Evolutionary conservation across 2,888 invertebrate genomes (phyloP).

Genomic region (Seladonia tumulorum): DNA sequence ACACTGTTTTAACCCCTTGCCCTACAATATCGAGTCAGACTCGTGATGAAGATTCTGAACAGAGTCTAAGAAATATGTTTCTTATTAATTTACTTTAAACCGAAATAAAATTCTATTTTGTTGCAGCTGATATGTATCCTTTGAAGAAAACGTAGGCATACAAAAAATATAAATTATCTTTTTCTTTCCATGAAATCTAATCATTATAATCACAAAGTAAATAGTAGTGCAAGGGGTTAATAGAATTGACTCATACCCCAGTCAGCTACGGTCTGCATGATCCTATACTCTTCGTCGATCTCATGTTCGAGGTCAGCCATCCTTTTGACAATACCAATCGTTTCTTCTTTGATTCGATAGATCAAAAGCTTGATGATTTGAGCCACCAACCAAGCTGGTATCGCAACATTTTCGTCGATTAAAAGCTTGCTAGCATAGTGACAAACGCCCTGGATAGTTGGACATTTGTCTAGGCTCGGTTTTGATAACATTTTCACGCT

Average conservation of each 20-base stretch:
- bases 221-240: too few species aligned
- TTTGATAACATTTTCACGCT: conserved; percentile 68
- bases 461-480: conserved; percentile 66
- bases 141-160: too few species aligned
- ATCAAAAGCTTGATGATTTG: conserved; percentile 78
- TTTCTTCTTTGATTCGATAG: conserved; percentile 72
- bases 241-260: conserved; percentile 35
- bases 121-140: too few species aligned
- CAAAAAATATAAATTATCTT: too few species aligned
- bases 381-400: conserved; percentile 74
- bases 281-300: conserved; percentile 70
- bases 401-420: conserved; percentile 46
- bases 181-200: too few species aligned
- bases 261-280: conserved; percentile 64
- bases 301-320: conserved; percentile 65
- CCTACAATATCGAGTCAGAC: too few species aligned
- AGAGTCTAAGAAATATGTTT: too few species aligned
- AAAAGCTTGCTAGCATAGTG: conserved; percentile 69
- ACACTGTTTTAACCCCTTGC: neutral
- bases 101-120: too few species aligned
- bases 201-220: too few species aligned
- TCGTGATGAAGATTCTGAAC: too few species aligned
- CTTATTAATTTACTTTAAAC: too few species aligned
- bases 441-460: conserved; percentile 68
- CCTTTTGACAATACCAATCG: conserved; percentile 59